phyloP scores from a whole-genome alignment of 2,113 vertebrate species.

The Uria lomvia region DNA sequence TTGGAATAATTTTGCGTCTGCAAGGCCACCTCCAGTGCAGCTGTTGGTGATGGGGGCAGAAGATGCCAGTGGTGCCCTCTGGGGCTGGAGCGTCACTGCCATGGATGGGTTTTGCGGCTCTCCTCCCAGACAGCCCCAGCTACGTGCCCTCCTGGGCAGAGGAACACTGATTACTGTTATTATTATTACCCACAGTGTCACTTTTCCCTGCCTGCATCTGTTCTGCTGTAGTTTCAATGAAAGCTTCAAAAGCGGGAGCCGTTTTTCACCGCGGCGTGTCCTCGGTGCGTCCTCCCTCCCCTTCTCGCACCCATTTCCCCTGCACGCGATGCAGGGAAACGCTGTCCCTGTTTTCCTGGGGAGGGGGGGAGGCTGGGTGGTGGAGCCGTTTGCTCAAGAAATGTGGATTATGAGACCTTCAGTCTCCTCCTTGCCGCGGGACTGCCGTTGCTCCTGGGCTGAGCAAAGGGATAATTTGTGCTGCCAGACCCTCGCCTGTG shows the following conservation, averaged over 20 bases:
- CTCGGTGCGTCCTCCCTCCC: fast-evolving
- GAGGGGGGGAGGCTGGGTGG: background rate
- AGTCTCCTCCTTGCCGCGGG: fast-evolving
- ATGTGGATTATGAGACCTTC: background rate
- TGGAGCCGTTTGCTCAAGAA: background rate
- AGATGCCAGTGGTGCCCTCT: background rate
- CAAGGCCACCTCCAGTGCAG: background rate
- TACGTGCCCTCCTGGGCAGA: background rate
- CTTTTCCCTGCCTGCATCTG: background rate
- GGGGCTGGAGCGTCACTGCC: background rate
- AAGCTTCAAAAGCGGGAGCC: background rate
- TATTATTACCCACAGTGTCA: background rate
- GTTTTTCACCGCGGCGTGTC: fast-evolving
- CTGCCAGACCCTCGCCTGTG: background rate
- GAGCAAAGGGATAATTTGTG: fast-evolving
- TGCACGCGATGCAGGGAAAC: fast-evolving
- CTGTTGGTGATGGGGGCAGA: background rate
- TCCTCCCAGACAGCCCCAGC: background rate
- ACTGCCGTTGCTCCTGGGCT: background rate
- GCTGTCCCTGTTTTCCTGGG: background rate
- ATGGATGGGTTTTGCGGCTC: background rate
- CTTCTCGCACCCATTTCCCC: background rate
- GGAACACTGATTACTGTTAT: background rate
- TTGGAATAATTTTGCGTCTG: background rate
- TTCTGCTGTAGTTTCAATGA: background rate